Evolutionary conservation across 2,888 invertebrate species (phyloP).

Genomic region (Leptinotarsa rubiginosa): DNA sequence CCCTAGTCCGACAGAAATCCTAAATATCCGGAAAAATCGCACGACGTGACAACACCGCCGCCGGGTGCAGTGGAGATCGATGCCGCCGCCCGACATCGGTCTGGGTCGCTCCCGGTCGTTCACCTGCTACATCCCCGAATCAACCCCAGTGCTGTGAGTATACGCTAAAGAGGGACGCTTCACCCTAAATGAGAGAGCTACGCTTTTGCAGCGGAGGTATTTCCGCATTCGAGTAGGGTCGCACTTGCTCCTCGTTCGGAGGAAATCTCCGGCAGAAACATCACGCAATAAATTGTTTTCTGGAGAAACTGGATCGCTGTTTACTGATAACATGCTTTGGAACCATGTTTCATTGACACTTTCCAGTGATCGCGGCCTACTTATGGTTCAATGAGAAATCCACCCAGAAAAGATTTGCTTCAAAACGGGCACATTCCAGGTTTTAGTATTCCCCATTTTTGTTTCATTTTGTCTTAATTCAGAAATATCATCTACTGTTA

Average conservation of each 20-base stretch:
- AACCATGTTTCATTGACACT: not conserved
- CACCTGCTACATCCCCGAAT: constrained; percentile 60
- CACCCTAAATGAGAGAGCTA: constrained; percentile 39
- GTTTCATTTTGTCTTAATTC: too few relatives aligned
- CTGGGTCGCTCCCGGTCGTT: constrained; percentile 65
- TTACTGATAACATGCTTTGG: not conserved
- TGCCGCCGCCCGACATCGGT: constrained; percentile 63
- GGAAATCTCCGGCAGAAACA: constrained; percentile 7
- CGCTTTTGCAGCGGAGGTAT: constrained; percentile 29
- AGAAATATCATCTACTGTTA: too few relatives aligned
- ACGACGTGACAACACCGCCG: constrained; percentile 38
- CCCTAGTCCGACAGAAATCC: not conserved
- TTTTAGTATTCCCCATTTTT: too few relatives aligned
- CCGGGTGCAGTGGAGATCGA: constrained; percentile 64
- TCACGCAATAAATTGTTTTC: constrained; percentile 5
- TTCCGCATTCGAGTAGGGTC: constrained; percentile 38
- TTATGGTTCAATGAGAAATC: too few relatives aligned
- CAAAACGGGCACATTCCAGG: too few relatives aligned
- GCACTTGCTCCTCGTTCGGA: constrained; percentile 18
- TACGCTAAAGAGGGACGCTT: constrained; percentile 47
- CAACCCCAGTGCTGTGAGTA: constrained; percentile 47
- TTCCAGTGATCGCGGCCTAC: too few relatives aligned
- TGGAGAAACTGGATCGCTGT: not conserved
- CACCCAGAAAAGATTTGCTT: too few relatives aligned
- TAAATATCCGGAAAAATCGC: not conserved